Percentiles rank a stretch among this genome's conserved stretches.
These are phyloP conservation scores for Acleris cristana DNA, from an alignment of 2,888 invertebrate genomes.

Conservation along the genomic window DNA sequence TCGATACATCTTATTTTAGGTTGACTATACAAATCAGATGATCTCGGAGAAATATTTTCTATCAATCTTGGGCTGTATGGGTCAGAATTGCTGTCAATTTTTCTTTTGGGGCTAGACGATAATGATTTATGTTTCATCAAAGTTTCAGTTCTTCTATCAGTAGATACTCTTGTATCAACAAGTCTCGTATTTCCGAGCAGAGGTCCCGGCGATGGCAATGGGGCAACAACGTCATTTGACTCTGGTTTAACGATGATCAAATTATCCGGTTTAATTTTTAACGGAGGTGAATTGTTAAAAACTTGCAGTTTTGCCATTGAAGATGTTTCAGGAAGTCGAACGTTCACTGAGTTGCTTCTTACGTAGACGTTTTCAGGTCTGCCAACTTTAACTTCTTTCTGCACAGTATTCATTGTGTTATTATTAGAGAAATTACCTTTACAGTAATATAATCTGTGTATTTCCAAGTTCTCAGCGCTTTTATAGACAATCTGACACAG, in stretches of 20 bases:
- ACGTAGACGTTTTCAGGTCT: slow-evolving; percentile 79
- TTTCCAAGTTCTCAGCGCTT: slow-evolving; percentile 91
- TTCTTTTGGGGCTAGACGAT: slow-evolving; percentile 70
- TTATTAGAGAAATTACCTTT: slow-evolving; percentile 83
- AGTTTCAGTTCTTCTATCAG: slow-evolving; percentile 72
- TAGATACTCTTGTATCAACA: slow-evolving; percentile 84
- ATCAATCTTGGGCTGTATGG: slow-evolving; percentile 69
- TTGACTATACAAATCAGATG: slow-evolving; percentile 72
- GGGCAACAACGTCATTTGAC: slow-evolving; percentile 81
- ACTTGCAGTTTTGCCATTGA: slow-evolving; percentile 64
- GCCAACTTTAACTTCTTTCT: slow-evolving; percentile 63
- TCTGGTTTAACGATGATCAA: slow-evolving; percentile 79
- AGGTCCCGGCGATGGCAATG: slow-evolving; percentile 92
- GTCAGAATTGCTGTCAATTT: slow-evolving; percentile 69
- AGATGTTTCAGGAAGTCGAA: slow-evolving; percentile 82
- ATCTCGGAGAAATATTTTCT: slow-evolving; percentile 73
- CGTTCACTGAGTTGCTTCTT: slow-evolving; percentile 85
- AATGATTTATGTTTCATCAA: slow-evolving; percentile 62
- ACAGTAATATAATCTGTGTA: slow-evolving; percentile 91
- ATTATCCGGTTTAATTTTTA: slow-evolving; percentile 82
- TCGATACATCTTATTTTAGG: slow-evolving; percentile 80
- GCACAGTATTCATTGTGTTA: slow-evolving; percentile 55
- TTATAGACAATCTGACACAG: slow-evolving; percentile 91
- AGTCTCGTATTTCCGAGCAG: slow-evolving; percentile 91
- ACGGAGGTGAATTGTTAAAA: slow-evolving; percentile 64